Base-by-base conservation (phyloP, 2,113 vertebrate species). In the Pithys albifrons region DNA sequence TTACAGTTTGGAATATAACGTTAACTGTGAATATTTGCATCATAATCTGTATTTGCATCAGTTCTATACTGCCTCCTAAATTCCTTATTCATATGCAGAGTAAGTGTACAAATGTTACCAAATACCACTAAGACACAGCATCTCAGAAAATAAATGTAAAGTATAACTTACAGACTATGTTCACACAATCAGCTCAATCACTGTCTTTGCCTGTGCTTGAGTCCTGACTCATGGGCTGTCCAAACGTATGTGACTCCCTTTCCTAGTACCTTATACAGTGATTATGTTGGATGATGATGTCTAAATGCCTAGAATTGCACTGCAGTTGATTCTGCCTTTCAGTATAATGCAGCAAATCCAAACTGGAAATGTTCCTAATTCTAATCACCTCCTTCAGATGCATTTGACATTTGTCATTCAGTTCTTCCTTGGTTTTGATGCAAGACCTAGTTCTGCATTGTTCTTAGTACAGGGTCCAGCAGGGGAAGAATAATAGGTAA, bases 111-210 rank as follows among this genome's bases (percentile, higher is more conserved):
- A 76, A 37, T 35, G 19, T 20, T 75, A 6, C 14, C 4, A 27
- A 25, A 43, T 24, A 35, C 35, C 59, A 8, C 12, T 65, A 45
- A 27, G 33, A 20, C n/a, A 13, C 19, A 57, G 37, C 18, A 57
- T 10, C n/a, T 37, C 27, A 33, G 51, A 48, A 27, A 33, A 46
- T 6, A 37, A 79, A 67, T 8, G 37, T 3, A 20, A 37, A 39
- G 19, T n/a, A 5, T 3, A 35, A 27, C 27, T 48, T 17, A 2
- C 0, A 6, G 28, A 4, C 13, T 31, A 3, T 12, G 29, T 10
- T 55, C 52, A 35, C 13, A 25, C 8, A 22, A 9, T 37, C 41
- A 73, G 35, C 64, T 65, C 25, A 33, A 11, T 7, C 37, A 3
- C 19, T 81, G 61, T 35, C 33, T 62, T 24, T 7, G 12, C 10